A percentile compares a stretch with the other conserved stretches of the same genome.
Evolutionary conservation across 2,797 vertebrate genomes (phyloP).

Genomic region (Phoeniculus purpureus): DNA sequence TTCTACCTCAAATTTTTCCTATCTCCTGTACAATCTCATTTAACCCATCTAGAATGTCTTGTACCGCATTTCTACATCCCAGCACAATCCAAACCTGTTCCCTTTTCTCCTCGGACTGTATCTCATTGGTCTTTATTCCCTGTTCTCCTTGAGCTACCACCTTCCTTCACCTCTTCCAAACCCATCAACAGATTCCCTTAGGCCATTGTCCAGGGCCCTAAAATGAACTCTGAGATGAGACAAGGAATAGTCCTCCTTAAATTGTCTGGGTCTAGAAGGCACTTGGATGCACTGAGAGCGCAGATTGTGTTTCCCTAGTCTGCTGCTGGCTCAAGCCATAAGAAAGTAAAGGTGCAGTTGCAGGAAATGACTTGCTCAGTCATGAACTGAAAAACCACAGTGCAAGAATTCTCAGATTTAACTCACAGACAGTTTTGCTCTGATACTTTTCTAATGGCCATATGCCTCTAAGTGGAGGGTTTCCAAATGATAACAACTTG

Average conservation of each 20-base stretch:
- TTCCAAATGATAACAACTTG: constrained; percentile 36
- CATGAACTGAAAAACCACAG: neutral
- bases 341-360: neutral
- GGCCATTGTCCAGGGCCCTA: neutral
- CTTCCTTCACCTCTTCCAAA: neutral
- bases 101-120: neutral
- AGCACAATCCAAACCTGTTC: neutral
- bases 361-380: neutral
- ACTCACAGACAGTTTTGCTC: constrained; percentile 12
- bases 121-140: neutral
- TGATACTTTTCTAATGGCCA: constrained; percentile 8
- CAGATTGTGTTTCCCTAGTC: neutral
- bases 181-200: neutral
- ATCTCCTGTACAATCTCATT: neutral
- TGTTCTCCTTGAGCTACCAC: neutral
- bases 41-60: neutral
- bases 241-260: neutral
- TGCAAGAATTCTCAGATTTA: neutral
- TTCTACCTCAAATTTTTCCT: neutral
- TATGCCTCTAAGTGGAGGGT: neutral
- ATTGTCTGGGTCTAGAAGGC: neutral
- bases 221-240: neutral
- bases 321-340: neutral
- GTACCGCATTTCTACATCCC: neutral
- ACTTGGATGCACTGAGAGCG: no score